phyloP scores from a whole-genome alignment of 2,113 vertebrate genomes.

The Neogale vison region DNA sequence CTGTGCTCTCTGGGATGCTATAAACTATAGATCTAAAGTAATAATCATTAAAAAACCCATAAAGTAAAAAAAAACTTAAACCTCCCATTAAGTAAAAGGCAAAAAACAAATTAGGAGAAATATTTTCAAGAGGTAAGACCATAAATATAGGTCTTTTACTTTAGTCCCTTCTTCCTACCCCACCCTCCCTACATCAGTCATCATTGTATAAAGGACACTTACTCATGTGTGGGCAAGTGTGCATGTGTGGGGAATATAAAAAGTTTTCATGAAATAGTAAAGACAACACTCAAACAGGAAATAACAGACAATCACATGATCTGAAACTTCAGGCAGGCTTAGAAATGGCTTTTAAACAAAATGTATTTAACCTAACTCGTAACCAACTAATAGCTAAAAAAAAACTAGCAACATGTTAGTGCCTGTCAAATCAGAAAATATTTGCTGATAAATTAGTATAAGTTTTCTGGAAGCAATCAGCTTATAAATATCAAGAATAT shows the following conservation, averaged over 20 bases:
- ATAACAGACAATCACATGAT: not conserved
- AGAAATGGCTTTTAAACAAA: not conserved
- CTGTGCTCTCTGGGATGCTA: not conserved
- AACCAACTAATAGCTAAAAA: conserved; percentile 17
- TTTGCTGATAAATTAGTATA: not conserved
- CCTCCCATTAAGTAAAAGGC: not conserved
- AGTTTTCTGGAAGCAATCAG: not conserved
- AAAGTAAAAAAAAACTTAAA: not conserved
- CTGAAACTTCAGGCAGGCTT: not conserved
- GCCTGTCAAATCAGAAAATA: not conserved
- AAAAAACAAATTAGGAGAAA: not conserved
- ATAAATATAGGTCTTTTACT: not conserved
- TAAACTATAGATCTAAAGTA: not conserved
- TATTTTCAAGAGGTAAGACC: not conserved
- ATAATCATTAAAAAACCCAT: not conserved
- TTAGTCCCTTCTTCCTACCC: not conserved
- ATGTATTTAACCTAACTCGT: not conserved
- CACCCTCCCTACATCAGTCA: not conserved
- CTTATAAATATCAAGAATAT: not conserved
- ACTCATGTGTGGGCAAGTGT: not conserved
- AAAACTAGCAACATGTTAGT: not conserved
- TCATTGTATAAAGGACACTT: not conserved
- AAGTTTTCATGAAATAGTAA: not conserved
- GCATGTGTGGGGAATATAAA: not conserved
- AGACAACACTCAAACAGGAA: not conserved